Evolutionary conservation across 2,888 invertebrate species (phyloP), one percentile per base, ranked within the genome.

Genomic region (Cryptus armator): DNA sequence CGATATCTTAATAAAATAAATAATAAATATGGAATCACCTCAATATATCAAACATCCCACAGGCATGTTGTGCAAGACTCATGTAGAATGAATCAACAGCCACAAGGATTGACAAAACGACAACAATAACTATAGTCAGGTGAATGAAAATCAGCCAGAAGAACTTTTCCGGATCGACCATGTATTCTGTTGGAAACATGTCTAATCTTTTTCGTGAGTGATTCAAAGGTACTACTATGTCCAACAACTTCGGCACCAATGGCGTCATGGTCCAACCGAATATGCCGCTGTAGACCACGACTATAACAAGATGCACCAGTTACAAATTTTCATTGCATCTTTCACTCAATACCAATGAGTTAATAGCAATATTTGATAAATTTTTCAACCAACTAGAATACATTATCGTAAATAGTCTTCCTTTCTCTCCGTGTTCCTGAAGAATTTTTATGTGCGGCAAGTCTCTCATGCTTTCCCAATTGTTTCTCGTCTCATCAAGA

Each of bases 81-180:
- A 76, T 44, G 24, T 67, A 76, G 67, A 76, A 7, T 3, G 66
- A 24, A 48, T 76, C 76, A 24, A 48, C 51, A 16, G 62, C 76
- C 3, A 24, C 48, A 7, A 67, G 29, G 32, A 48, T 48, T 12
- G 46, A 29, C 7, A 53, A n/a, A 12, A 16, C 16, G 5, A 37
- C 16, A 14, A 53, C 4, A 10, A 7, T 19, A 6, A 14, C 16
- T 4, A 3, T 3, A 2, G 10, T 2, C n/a, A 44, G 32, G 6
- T 37, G n/a, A 9, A 53, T 10, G 1, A 16, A 32, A 24, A 71
- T 53, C 14, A 16, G 37, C 7, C n/a, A 71, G 19, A 32, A 71
- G 29, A 37, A 71, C 37, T 71, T 43, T 5, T 43, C 53, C 6
- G 64, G 62, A 62, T 75, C 75, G 75, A 75, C 6, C 16, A n/a